Evolutionary conservation across 1,140 invertebrate genomes (phyloP).

Genomic region (Drosophila ogumai): DNA sequence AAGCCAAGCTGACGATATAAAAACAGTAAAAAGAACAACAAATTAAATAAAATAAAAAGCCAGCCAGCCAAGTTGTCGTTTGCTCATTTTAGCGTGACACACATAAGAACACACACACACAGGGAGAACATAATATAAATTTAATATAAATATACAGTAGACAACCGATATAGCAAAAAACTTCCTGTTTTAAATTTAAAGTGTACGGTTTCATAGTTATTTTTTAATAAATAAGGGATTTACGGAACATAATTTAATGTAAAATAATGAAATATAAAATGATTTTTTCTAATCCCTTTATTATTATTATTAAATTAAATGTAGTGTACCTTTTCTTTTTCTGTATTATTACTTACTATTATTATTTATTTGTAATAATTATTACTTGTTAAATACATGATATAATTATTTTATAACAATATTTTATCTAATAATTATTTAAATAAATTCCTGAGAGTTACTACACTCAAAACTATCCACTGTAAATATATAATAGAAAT

Average conservation of each 20-base stretch:
- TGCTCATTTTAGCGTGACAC: conserved; percentile 58
- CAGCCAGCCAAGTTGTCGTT: conserved; percentile 58
- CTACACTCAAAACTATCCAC: not conserved
- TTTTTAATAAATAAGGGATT: not conserved
- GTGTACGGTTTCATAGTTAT: not conserved
- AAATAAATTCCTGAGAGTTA: not conserved
- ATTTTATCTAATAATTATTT: not conserved
- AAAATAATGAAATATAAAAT: too few species aligned
- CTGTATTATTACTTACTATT: too few species aligned
- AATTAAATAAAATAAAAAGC: conserved; percentile 41
- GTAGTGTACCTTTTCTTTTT: too few species aligned
- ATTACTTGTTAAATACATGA: too few species aligned
- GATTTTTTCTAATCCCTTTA: too few species aligned
- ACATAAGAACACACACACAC: conserved; percentile 35
- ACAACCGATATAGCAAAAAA: not conserved
- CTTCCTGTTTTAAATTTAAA: not conserved
- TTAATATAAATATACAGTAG: conserved; percentile 18
- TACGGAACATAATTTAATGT: not conserved
- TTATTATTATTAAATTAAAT: too few species aligned
- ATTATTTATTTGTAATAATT: too few species aligned
- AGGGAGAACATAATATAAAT: conserved; percentile 1
- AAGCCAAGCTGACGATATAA: conserved; percentile 13
- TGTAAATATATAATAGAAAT: not conserved
- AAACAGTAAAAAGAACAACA: conserved; percentile 16
- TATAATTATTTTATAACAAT: not conserved